Conservation (phyloP, 2,113 vertebrate genomes). For the Setophaga petechia region DNA sequence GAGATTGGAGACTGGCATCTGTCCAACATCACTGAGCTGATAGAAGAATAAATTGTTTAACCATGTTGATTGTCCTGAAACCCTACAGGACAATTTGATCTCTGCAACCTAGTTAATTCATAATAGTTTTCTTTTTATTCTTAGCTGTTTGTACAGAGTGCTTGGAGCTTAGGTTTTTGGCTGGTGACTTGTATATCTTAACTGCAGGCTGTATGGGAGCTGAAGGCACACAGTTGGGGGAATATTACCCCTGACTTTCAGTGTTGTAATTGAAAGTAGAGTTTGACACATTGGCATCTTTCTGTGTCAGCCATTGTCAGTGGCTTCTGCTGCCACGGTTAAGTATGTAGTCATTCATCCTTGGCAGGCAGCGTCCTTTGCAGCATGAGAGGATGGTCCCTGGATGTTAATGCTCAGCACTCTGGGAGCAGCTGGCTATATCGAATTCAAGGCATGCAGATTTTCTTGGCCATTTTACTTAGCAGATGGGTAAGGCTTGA, state of each 20-base stretch:
- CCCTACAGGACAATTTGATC: slow-evolving; percentile 2
- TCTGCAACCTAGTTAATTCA: slow-evolving; percentile 25
- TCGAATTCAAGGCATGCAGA: slow-evolving; percentile 68
- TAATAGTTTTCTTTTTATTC: neutral
- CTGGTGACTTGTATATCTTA: neutral
- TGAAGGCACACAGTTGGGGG: neutral
- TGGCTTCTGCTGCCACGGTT: slow-evolving; percentile 35
- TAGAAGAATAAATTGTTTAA: slow-evolving; percentile 43
- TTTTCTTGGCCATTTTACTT: slow-evolving; percentile 70
- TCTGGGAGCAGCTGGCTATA: slow-evolving; percentile 68
- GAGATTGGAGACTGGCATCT: neutral
- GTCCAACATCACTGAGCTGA: neutral
- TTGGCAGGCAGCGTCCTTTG: slow-evolving; percentile 48
- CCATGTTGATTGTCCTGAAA: neutral
- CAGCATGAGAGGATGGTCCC: slow-evolving; percentile 52
- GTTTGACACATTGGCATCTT: slow-evolving; percentile 51
- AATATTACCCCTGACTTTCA: slow-evolving; percentile 51
- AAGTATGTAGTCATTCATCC: slow-evolving; percentile 45
- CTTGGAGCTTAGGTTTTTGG: neutral
- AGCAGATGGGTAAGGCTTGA: slow-evolving; percentile 75
- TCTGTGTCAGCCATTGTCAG: slow-evolving; percentile 26
- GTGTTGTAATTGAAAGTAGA: slow-evolving; percentile 46
- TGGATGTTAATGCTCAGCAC: slow-evolving; percentile 44
- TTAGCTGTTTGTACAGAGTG: neutral
- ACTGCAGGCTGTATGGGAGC: neutral